phyloP scores from a whole-genome alignment of 2,113 vertebrate genomes.

The Elachura formosa region DNA sequence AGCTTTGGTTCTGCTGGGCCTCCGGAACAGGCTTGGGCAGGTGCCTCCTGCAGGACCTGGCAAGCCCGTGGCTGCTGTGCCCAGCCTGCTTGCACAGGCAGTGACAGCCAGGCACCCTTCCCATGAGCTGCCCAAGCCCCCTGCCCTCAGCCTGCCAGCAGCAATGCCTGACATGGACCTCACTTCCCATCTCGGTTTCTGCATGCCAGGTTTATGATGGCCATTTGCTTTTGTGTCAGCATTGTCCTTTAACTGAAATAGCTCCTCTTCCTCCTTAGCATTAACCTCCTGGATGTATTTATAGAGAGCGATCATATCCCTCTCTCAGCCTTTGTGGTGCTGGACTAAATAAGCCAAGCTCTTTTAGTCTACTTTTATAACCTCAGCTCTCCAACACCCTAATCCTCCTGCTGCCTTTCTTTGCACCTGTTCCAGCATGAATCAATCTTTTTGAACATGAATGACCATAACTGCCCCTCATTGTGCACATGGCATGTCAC shows the following conservation, averaged over 20 bases:
- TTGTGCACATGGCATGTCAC: slow-evolving; percentile 39
- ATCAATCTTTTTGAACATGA: slow-evolving; percentile 49
- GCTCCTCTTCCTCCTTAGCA: slow-evolving; percentile 55
- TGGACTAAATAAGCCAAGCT: slow-evolving; percentile 48
- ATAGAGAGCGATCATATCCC: slow-evolving; percentile 52
- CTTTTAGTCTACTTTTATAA: slow-evolving; percentile 51
- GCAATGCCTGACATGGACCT: not conserved
- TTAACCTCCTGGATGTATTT: slow-evolving; percentile 56
- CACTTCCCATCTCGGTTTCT: not conserved
- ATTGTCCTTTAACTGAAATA: slow-evolving; percentile 61
- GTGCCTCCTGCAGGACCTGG: not conserved
- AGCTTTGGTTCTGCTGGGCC: not conserved
- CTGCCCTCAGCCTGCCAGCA: not conserved
- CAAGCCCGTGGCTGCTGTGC: not conserved
- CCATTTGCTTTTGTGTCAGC: slow-evolving; percentile 36
- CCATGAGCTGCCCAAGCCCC: fast-evolving
- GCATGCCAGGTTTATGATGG: not conserved
- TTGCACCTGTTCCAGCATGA: slow-evolving; percentile 60
- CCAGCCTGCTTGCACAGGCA: not conserved
- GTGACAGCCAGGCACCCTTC: not conserved
- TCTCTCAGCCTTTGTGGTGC: slow-evolving; percentile 27
- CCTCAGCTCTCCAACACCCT: slow-evolving; percentile 5
- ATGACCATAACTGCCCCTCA: slow-evolving; percentile 29
- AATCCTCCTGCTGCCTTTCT: slow-evolving; percentile 42
- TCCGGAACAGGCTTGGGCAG: not conserved